Evolutionary conservation across 2,888 invertebrate genomes (phyloP).

Genomic region (Amblyjoppa fuscipennis): DNA sequence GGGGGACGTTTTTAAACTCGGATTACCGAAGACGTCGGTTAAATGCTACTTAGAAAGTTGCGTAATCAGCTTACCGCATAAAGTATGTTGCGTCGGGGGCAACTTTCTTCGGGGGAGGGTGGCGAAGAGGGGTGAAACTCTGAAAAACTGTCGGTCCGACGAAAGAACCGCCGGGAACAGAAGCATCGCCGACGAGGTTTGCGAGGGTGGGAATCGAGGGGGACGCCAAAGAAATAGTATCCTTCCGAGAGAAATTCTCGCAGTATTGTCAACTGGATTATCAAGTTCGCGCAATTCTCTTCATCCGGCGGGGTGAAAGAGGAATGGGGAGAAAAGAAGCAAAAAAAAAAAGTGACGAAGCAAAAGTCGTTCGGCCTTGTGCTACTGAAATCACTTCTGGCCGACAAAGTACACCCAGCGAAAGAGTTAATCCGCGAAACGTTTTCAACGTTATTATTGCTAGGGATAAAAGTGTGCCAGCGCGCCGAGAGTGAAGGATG

Average conservation of each 20-base stretch:
- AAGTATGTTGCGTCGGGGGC: constrained; percentile 59
- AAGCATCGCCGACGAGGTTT: constrained; percentile 18
- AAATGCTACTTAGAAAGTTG: constrained; percentile 73
- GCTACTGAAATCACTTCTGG: constrained; percentile 20
- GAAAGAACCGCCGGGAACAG: constrained; percentile 3
- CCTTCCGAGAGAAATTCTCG: constrained; percentile 20
- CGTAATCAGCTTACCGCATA: constrained; percentile 74
- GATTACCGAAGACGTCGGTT: constrained; percentile 66
- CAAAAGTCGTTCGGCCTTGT: constrained; percentile 18
- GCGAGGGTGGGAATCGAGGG: constrained; percentile 17
- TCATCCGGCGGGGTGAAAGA: constrained; percentile 13
- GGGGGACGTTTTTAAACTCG: constrained; percentile 57
- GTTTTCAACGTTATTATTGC: constrained; percentile 17
- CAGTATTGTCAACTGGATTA: constrained; percentile 60
- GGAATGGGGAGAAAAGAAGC: not conserved
- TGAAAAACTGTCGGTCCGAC: constrained; percentile 44
- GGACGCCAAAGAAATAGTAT: constrained; percentile 31
- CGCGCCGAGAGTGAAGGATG: not conserved
- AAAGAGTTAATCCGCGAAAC: constrained; percentile 34
- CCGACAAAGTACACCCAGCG: not conserved
- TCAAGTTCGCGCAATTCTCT: constrained; percentile 41
- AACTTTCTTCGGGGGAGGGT: not conserved
- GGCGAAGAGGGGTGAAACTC: constrained; percentile 39
- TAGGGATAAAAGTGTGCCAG: constrained; percentile 18
- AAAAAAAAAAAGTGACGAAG: not conserved